A percentile compares a stretch with the other conserved stretches of the same genome.
These are phyloP conservation scores for Drosophila neocordata DNA, from an alignment of 1,140 invertebrate genomes.

Conservation along the genomic window DNA sequence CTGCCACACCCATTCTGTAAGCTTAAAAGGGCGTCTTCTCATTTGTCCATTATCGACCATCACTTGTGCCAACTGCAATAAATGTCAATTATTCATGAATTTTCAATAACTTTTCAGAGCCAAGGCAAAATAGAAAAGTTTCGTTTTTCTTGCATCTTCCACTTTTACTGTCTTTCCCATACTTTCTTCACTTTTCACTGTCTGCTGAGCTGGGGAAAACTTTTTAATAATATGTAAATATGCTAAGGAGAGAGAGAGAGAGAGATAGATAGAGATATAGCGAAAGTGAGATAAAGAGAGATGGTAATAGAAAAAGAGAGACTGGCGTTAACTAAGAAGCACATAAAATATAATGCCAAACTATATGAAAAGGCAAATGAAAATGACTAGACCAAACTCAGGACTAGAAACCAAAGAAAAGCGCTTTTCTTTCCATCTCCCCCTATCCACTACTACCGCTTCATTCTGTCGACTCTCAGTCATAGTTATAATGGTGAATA, in stretches of 20 bases:
- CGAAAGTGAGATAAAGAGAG: constrained; percentile 3
- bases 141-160: constrained; percentile 31
- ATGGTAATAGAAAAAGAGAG: constrained; percentile 13
- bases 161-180: constrained; percentile 3
- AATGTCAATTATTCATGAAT: constrained; percentile 81
- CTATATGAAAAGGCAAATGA: constrained; percentile 67
- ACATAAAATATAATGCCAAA: constrained; percentile 72
- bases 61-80: constrained; percentile 79
- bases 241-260: constrained; percentile 42
- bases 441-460: no score
- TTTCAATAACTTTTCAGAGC: constrained; percentile 71
- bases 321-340: constrained; percentile 70
- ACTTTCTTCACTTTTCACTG: background rate
- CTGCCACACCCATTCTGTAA: constrained; percentile 1
- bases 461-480: constrained; percentile 10
- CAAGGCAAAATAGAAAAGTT: constrained; percentile 73
- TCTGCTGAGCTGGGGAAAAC: constrained; percentile 56
- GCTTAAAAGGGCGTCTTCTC: constrained; percentile 1
- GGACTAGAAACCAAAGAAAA: constrained; percentile 15
- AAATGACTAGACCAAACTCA: background rate
- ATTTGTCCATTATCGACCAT: constrained; percentile 72
- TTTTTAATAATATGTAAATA: constrained; percentile 81
- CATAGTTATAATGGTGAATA: constrained; percentile 79
- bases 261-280: constrained; percentile 14
- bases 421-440: background rate